phyloP scores from a whole-genome alignment of 2,113 vertebrate species.

The Columba janthina region DNA sequence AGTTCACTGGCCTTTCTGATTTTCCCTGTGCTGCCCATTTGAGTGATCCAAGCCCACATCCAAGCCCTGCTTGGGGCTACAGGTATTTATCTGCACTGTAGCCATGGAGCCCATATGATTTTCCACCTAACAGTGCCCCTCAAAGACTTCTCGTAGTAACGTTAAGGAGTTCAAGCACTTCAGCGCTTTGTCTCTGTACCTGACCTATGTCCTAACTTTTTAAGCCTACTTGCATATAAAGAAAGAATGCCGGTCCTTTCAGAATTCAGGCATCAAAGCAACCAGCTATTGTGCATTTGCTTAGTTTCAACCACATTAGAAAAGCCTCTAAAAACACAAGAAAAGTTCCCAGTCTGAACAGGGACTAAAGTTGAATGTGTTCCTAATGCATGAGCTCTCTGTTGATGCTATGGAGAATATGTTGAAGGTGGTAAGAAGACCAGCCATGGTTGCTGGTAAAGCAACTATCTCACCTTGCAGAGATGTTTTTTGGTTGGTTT shows the following conservation, averaged over 20 bases:
- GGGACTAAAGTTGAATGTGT: background rate
- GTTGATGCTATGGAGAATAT: background rate
- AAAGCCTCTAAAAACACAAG: background rate
- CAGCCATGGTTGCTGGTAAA: background rate
- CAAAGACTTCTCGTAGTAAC: background rate
- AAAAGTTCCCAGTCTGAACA: background rate
- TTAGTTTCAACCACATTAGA: background rate
- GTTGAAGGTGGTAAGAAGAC: background rate
- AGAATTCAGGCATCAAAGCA: background rate
- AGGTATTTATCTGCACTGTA: fast-evolving
- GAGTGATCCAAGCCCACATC: background rate
- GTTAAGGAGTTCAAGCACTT: background rate
- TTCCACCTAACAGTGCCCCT: background rate
- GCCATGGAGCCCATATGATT: background rate
- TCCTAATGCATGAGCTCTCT: background rate
- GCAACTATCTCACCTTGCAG: background rate
- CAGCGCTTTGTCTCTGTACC: background rate
- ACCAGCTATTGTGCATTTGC: background rate
- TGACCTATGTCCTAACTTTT: background rate
- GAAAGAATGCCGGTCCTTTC: background rate
- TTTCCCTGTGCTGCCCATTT: background rate
- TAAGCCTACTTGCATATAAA: background rate
- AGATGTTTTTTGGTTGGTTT: background rate
- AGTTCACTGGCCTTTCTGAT: background rate
- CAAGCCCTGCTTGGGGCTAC: background rate